Evolutionary conservation across 2,888 invertebrate genomes (phyloP), one percentile per base, ranked within the genome.

Genomic region (Lasiommata megera): DNA sequence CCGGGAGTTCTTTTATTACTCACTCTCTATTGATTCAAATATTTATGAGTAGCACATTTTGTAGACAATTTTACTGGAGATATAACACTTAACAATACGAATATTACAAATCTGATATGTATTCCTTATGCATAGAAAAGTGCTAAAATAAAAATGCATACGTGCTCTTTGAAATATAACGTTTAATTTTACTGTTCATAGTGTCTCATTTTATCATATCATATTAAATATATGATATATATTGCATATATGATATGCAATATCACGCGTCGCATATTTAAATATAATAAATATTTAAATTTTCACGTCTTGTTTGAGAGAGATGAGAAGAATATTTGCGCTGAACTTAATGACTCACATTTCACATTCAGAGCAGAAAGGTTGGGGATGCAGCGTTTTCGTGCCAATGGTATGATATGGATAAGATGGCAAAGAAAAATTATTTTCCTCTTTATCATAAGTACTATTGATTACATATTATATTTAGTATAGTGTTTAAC

Each of bases 41-140:
- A 56, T 66, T 85, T 23, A 82, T 82, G 77, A 84, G 83, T 76
- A 81, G 85, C 60, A 73, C 80, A 5, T 86, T n/a, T 82, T 47
- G 85, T 84, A 2, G 85, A 86, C 73, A 77, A 79, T 56, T 66
- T 86, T 23, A 80, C 83, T 47, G 69, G 69, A 63, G 80, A 84
- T 75, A 85, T 83, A 73, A 66, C 0, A 11, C 3, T 34, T 34
- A 3, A 9, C 7, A 31, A 6, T 5, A n/a, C n/a, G n/a, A n/a
- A n/a, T n/a, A n/a, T n/a, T n/a, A n/a, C n/a, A n/a, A n/a, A n/a
- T n/a, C n/a, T n/a, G n/a, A n/a, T n/a, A n/a, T n/a, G n/a, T n/a
- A n/a, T n/a, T n/a, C n/a, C 23, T 23, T 23, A 23, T 23, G 2
- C 2, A 23, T 23, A n/a, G 23, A 3, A 23, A 23, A 23, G 23